Base-by-base conservation (phyloP, 1,140 invertebrate species). In the Teleogryllus occipitalis region DNA sequence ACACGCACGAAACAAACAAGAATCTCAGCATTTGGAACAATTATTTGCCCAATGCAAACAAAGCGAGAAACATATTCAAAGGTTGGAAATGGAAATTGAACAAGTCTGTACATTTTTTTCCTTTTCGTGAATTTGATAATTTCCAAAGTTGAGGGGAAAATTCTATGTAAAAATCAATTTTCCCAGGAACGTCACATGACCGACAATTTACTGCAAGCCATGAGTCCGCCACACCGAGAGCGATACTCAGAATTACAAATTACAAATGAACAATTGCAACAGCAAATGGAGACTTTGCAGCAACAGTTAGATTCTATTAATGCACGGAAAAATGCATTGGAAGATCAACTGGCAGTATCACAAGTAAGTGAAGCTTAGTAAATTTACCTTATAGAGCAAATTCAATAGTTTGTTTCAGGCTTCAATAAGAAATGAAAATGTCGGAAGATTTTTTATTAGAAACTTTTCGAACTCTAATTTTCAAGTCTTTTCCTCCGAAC, bases 291-390 rank as follows among this genome's bases (percentile, higher is more conserved):
- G 82, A 87, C 88, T 80, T 85, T 89, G 8, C 88, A 92, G 82
- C 87, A 87, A 75, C 87, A 92, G 81, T 83, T 93, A 10, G 91
- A 93, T 84, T 87, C 85, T 82, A 83, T 94, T 0, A 90, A 89
- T 78, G 87, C 87, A 21, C 90, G 91, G 81, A 93, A 92, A 82
- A 87, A 88, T 18, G 89, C 89, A 80, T 86, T 95, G 14, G 90
- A 91, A 83, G 93, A 94, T 83, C 91, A 94, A 83, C 90, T 95
- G 80, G 89, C 91, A 21, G 86, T 91, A 78, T 94, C 93, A n/a
- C 84, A 86, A 80, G 84, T 88, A 79, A 83, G 83, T 39, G 27
- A 39, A 39, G 27, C 27, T 39, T n/a, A 39, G 5, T 5, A 39
- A 39, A 39, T 39, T 39, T 39, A 39, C 27, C 27, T 39, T 2